A percentile compares a stretch with the other conserved stretches of the same genome.
Conservation (phyloP, 1,140 invertebrate genomes). For the Calephelis nemesis region DNA sequence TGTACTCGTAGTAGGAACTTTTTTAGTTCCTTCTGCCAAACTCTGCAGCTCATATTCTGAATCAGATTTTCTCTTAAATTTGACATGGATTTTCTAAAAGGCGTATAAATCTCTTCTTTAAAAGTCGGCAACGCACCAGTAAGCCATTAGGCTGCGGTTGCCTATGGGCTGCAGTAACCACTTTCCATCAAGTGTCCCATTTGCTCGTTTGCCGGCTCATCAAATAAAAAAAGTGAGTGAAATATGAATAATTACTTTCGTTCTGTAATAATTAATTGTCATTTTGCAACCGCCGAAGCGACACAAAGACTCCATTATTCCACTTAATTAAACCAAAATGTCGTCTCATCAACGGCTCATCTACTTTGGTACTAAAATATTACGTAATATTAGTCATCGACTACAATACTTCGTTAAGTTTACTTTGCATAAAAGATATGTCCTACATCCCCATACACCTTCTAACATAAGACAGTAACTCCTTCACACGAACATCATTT, state of each 20-base stretch:
- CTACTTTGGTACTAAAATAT: conserved; percentile 45
- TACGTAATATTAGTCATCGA: conserved; percentile 40
- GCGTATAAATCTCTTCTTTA: too few species aligned
- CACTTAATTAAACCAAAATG: conserved; percentile 34
- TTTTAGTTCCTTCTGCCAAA: too few species aligned
- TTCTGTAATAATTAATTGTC: conserved; percentile 19
- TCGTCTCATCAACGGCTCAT: conserved; percentile 45
- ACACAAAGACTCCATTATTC: conserved; percentile 19
- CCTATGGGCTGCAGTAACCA: too few species aligned
- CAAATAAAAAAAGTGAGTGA: too few species aligned
- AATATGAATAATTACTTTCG: conserved; percentile 8
- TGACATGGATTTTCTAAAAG: too few species aligned
- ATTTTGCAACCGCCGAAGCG: conserved; percentile 12
- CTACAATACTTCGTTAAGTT: conserved; percentile 60
- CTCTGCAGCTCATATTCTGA: too few species aligned
- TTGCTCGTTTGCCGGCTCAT: too few species aligned
- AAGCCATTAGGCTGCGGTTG: too few species aligned
- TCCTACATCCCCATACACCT: conserved; percentile 11
- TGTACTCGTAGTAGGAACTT: too few species aligned
- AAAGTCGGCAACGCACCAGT: too few species aligned
- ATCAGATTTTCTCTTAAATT: too few species aligned
- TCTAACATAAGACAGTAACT: neutral
- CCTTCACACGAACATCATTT: neutral
- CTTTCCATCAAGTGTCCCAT: too few species aligned
- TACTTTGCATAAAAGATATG: conserved; percentile 33